A percentile compares a stretch with the other conserved stretches of the same genome.
Conservation (phyloP, 2,888 invertebrate genomes). For the Esperia sulphurella region DNA sequence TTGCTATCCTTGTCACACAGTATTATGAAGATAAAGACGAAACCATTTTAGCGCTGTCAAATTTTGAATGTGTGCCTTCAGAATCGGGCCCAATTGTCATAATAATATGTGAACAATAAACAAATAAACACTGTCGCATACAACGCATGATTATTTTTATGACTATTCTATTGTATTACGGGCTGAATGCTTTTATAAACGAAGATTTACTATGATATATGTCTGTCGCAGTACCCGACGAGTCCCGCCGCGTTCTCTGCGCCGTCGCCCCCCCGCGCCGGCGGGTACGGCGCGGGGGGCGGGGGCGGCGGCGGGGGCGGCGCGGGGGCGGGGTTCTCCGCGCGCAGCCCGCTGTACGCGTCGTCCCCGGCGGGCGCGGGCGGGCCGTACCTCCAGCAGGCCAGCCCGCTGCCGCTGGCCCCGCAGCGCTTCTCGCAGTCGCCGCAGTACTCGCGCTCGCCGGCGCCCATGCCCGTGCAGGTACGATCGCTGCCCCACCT, state of each 20-base stretch:
- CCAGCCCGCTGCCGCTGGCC: constrained; percentile 46
- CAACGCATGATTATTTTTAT: too few species aligned
- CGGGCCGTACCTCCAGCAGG: constrained; percentile 19
- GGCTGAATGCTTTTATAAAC: too few species aligned
- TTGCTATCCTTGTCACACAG: too few species aligned
- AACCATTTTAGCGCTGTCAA: too few species aligned
- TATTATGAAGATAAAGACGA: too few species aligned
- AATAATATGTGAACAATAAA: too few species aligned
- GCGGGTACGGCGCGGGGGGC: constrained; percentile 15
- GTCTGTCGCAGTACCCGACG: constrained; percentile 40
- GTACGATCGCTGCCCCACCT: constrained; percentile 5
- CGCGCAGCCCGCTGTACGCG: constrained; percentile 27
- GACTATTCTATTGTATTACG: too few species aligned
- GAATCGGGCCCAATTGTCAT: too few species aligned
- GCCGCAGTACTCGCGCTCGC: constrained; percentile 17
- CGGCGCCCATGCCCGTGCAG: constrained; percentile 22
- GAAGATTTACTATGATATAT: constrained; percentile 5
- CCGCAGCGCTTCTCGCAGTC: constrained; percentile 33
- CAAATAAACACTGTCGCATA: too few species aligned
- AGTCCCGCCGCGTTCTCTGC: constrained; percentile 52
- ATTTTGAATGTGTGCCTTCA: too few species aligned
- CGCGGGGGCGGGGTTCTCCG: constrained; percentile 8
- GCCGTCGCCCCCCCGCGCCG: constrained; percentile 37
- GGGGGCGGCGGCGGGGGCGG: constrained; percentile 8
- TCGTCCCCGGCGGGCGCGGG: constrained; percentile 28